Base-by-base conservation (phyloP, 2,797 vertebrate genomes). In the Ispidina lecontei region DNA sequence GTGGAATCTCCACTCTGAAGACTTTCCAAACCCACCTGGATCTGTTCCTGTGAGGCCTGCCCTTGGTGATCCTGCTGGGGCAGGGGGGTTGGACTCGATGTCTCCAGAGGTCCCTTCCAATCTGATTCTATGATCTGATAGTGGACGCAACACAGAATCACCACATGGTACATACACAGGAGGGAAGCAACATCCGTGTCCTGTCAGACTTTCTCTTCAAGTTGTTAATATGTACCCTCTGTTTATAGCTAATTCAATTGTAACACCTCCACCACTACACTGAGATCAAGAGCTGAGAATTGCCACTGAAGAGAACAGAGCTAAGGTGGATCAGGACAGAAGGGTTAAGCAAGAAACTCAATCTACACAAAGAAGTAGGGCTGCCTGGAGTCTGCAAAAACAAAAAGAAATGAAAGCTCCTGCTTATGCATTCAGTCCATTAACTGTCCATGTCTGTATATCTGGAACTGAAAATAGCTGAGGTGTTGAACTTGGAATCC, bases 161-260 rank as follows among this genome's bases (percentile, higher is more conserved):
- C 13, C 26, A 23, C 14, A 22, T 23, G 3, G 8, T 20, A 46
- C 0, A 0, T 14, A 43, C 16, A 6, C 25, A 29, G 44, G 13
- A 35, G 7, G 8, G 15, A 39, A 18, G 10, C 4, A 5, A 37
- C 20, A 56, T 1, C 16, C 20, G 6, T n/a, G 25, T 17, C 43
- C 41, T 70, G 16, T 12, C 58, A 31, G 44, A 37, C 15, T 28
- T 29, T 44, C 20, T 39, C 14, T 33, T 25, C 39, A 49, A 49
- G 44, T 29, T 54, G 8, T 35, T 60, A 28, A 35, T 8, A 68
- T 35, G 17, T 17, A 15, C 25, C 9, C 10, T 64, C 37, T 64
- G 14, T 20, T 22, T 33, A 9, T 21, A 26, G 12, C n/a, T 10
- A 52, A 68, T 33, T 5, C 25, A 44, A 9, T 29, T 65, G 31